Base-by-base conservation (phyloP, 2,888 invertebrate genomes). In the Xestia sexstrigata region DNA sequence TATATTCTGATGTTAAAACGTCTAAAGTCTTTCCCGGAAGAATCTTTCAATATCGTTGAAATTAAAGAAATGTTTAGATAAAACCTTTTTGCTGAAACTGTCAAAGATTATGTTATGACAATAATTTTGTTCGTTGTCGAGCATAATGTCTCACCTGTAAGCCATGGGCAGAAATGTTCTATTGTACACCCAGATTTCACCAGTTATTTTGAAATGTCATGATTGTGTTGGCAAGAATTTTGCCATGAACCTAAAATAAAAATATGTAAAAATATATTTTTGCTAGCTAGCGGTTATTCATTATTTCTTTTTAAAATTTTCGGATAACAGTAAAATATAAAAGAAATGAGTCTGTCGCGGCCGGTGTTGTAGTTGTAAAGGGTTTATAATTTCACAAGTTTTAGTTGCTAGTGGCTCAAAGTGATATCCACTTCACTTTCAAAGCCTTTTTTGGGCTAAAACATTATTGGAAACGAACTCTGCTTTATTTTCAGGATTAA, bases 1-100 rank as follows among this genome's bases (percentile, higher is more conserved):
- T 47, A 30, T 30, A 47, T 39, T 3, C 2, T 23, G 65, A 68
- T 66, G 35, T 42, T 62, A 30, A 63, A 23, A 74, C 47, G 20
- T 42, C n/a, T 71, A 15, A 63, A 42, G 20, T 17, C n/a, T 39
- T 20, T n/a, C 26, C n/a, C 17, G 8, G 35, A 26, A 35, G 23
- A 42, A 20, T 17, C 20, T 81, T n/a, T n/a, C 5, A 60, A 67
- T 67, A 39, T 62, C 2, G 2, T 47, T 67, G 39, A 73, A 63
- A 42, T 65, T 23, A 72, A 47, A 52, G 15, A 80, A 0, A 45
- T 52, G 20, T 63, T 52, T 42, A 45, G 4, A 49, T 7, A 9
- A 78, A 26, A 26, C 3, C 11, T 42, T 49, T 23, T 42, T n/a
- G 15, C 6, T 8, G 23, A 8, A 5, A 4, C 20, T 26, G 26